Evolutionary conservation across 2,113 vertebrate genomes (phyloP).

Genomic region (Trachemys scripta): DNA sequence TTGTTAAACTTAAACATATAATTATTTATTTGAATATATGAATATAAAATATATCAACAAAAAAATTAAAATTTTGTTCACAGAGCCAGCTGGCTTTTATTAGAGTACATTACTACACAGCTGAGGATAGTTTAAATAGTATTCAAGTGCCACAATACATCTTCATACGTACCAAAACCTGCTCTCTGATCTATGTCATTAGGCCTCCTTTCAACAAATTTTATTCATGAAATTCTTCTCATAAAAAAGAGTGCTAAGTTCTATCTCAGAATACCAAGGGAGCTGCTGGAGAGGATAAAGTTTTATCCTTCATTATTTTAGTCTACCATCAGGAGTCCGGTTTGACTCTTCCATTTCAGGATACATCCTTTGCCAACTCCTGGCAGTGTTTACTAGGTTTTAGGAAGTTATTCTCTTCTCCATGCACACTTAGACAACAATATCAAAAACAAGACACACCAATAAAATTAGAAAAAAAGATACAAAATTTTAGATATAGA

Average conservation of each 20-base stretch:
- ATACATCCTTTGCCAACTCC: background rate
- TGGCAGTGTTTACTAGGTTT: background rate
- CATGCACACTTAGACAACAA: background rate
- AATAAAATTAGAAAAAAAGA: background rate
- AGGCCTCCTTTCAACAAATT: background rate
- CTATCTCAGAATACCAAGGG: too few relatives aligned
- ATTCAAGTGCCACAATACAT: too few relatives aligned
- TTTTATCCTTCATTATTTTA: background rate
- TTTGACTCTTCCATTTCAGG: background rate
- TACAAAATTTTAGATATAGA: background rate
- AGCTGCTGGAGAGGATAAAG: background rate
- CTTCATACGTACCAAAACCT: background rate
- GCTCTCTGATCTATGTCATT: too few relatives aligned
- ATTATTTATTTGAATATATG: fast-evolving
- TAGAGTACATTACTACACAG: background rate
- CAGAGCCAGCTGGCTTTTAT: background rate
- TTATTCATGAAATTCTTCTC: background rate
- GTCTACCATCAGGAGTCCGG: background rate
- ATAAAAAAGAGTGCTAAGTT: background rate
- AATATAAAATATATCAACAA: too few relatives aligned
- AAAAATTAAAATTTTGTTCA: background rate
- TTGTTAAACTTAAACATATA: background rate
- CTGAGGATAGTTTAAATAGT: background rate
- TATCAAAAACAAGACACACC: background rate
- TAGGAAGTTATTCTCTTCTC: background rate